Base-by-base conservation (phyloP, 2,113 vertebrate genomes). In the Coreoperca whiteheadi region DNA sequence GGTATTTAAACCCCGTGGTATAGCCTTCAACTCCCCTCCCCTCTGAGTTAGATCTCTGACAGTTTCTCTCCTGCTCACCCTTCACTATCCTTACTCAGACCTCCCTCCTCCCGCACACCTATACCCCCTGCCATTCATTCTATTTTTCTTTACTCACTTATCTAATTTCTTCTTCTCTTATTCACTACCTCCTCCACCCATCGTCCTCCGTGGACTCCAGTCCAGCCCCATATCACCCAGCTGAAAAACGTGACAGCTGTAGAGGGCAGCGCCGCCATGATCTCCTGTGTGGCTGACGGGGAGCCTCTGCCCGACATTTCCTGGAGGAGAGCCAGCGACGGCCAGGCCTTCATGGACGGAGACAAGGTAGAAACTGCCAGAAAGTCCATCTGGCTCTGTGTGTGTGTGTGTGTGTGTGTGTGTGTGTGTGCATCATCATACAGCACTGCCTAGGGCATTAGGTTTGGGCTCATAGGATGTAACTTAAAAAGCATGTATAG, bases 211-310 rank as follows among this genome's bases (percentile, higher is more conserved):
- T 10, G 77, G 59, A 76, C 70, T 88, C 15, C 96, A 99, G 98
- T 99, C 92, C 97, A 98, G 95, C 98, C 98, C 90, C 98, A 99
- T 83, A 99, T 99, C 94, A 97, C 96, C 90, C 97, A 96, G 92
- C 96, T 99, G 92, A 96, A 96, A 88, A 99, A 99, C 89, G 97
- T 98, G 94, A 98, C 98, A 0, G 96, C 97, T 0, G 96, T 96
- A 85, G 98, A 99, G 93, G 96, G 98, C 90, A 97, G 97, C 64
- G 97, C 96, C 68, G 95, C 96, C 84, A 97, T 96, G 72, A 97
- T 99, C 87, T 93, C 96, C 87, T 99, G 98, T 82, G 96, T 98
- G 85, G 97, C 98, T 6, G 97, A 99, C 92, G 98, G 98, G 16
- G 98, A 99, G 90, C 98, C 98, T 11, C 57, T 97, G 74, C 98